Conservation (phyloP, 2,113 vertebrate genomes). For the Gyps fulvus region DNA sequence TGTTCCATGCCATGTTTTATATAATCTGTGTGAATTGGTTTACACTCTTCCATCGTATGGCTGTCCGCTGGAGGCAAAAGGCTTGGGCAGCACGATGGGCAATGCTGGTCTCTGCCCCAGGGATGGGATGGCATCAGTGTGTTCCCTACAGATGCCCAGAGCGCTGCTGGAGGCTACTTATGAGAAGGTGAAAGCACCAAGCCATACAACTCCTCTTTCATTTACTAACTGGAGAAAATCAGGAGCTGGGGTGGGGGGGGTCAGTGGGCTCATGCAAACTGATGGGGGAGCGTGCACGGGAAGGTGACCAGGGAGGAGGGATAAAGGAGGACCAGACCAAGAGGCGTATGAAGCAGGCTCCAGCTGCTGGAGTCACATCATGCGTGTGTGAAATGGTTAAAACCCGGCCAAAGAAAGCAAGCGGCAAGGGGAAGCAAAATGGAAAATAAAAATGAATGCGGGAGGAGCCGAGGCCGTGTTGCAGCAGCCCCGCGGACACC, state of each 20-base stretch:
- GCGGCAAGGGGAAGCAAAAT: not conserved
- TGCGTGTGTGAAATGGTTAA: fast-evolving
- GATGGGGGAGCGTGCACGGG: not conserved
- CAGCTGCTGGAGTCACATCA: not conserved
- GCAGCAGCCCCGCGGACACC: not conserved
- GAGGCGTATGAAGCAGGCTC: not conserved
- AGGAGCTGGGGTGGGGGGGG: fast-evolving
- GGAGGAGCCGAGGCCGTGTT: not conserved
- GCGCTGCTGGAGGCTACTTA: not conserved
- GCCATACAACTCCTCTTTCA: not conserved
- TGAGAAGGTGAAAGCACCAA: not conserved
- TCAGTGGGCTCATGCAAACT: no score
- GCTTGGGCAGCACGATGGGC: not conserved
- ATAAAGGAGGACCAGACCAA: not conserved
- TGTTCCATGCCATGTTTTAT: not conserved
- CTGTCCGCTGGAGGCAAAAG: not conserved
- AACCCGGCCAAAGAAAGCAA: not conserved
- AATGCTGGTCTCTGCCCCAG: no score
- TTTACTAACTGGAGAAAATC: not conserved
- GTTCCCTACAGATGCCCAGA: not conserved
- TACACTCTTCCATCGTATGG: fast-evolving
- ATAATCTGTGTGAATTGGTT: not conserved
- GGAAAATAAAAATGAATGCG: not conserved
- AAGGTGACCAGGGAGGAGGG: not conserved
- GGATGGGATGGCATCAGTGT: fast-evolving